Evolutionary conservation across 2,797 vertebrate genomes (phyloP), one percentile per base, ranked within the genome.

Genomic region (Oreonectes daqikongensis): DNA sequence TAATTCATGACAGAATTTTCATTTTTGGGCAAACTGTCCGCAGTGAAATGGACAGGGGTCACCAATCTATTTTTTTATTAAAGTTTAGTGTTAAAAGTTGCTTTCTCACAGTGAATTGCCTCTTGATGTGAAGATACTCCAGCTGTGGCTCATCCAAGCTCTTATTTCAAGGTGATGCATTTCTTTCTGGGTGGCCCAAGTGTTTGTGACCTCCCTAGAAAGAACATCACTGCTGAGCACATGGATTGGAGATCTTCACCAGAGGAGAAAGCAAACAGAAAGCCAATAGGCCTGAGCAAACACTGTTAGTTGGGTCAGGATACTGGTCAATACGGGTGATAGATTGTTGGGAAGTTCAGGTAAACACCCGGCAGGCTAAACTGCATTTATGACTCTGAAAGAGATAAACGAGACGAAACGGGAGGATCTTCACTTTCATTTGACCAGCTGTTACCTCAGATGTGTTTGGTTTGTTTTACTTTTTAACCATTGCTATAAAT

Each of bases 191-290:
- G 89, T 91, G 89, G 90, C 85, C 80, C 22, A 22, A 71, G 79
- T 30, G 15, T 84, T 71, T 55, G 84, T 84, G 89, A 88, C 87
- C 88, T 84, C 79, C 72, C 84, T 78, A 82, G 68, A 79, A 83
- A 70, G 79, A 77, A 72, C 74, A 83, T 82, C 79, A 80, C 78
- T 70, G 60, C 79, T 57, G 69, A 72, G 79, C 81, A 82, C 75
- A 46, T 87, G 84, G 77, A 48, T 42, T 63, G 82, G 83, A 52
- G 69, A 66, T 79, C 86, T 89, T 83, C 85, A 89, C 75, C 85
- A 86, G 63, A 86, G 89, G 85, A 82, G 82, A 91, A 89, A 89
- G 85, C 88, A 92, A 94, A 93, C 90, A 91, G 61, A 81, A 82
- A 78, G 84, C 75, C 81, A 82, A 80, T 85, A 85, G 89, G 88